Evolutionary conservation across 2,888 invertebrate species (phyloP), one percentile per base, ranked within the genome.

Genomic region (Drosophila mercatorum): DNA sequence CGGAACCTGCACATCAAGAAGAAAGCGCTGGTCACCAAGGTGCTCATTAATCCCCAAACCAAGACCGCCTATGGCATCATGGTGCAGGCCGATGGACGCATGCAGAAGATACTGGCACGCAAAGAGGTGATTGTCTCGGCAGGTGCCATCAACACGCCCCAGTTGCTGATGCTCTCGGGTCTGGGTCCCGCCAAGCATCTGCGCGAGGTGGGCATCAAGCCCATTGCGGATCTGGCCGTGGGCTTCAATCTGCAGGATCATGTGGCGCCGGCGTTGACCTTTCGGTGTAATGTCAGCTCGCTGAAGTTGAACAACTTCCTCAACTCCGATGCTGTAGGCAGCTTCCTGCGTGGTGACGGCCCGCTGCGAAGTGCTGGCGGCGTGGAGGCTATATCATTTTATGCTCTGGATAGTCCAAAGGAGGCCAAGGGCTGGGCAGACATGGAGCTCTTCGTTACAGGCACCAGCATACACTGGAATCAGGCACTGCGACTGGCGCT

Each of bases 141-240:
- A 2, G 97, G 97, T 0, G 95, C 97, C 0, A 95, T 97, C 66
- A 96, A 96, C 80, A 95, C 96, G 0, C 97, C 97, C 0, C 97
- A 97, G 88, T 91, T 98, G 10, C 94, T 97, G 7, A 96, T 97
- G 96, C 91, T 97, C 22, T 96, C 96, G 0, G 97, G 96, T 3
- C 92, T 96, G 10, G 95, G 95, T 3, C 95, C 95, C 0, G 93
- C 92, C n/a, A 92, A 94, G 52, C 95, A 95, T 76, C 93, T 95
- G 4, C 89, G 91, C 36, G 92, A 93, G 64, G 87, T 93, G 47
- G 94, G 94, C n/a, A 94, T 95, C 44, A 93, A 94, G 2, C 93
- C 95, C 0, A 86, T 96, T 40, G 93, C 93, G 46, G 94, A 95
- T 86, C 91, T 95, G 46, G 94, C 94, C 0, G 95, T 96, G 1